A percentile compares a stretch with the other conserved stretches of the same genome.
These are phyloP conservation scores for Teleogryllus oceanicus DNA, from an alignment of 2,888 invertebrate species.

Conservation along the genomic window DNA sequence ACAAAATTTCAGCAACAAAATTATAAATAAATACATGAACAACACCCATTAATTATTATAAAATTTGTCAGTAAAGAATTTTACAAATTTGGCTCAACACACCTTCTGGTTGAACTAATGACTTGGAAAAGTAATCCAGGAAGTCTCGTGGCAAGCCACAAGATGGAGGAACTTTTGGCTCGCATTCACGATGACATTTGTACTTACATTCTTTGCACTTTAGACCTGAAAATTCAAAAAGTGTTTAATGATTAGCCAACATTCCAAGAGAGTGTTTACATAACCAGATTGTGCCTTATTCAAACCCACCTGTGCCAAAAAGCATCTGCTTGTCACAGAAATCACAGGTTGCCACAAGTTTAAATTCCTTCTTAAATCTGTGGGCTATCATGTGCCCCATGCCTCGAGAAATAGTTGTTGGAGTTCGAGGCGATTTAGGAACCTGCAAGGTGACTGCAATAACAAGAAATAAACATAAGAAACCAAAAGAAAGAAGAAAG, in stretches of 20 bases:
- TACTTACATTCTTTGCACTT: constrained; percentile 96
- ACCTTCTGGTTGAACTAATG: constrained; percentile 56
- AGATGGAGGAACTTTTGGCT: constrained; percentile 85
- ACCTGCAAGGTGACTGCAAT: constrained; percentile 53
- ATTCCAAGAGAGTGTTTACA: no score
- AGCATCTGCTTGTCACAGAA: constrained; percentile 86
- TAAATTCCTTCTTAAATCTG: constrained; percentile 84
- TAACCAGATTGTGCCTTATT: no score
- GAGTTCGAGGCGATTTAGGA: constrained; percentile 72
- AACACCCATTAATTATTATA: not conserved
- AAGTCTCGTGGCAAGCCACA: constrained; percentile 87
- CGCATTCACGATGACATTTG: constrained; percentile 84
- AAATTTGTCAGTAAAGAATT: not conserved
- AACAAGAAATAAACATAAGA: not conserved
- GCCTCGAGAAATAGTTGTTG: constrained; percentile 66
- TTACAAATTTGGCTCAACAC: constrained; percentile 34
- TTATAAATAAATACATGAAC: no score
- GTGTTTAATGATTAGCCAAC: no score
- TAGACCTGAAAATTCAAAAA: constrained; percentile 48
- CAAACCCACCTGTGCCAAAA: constrained; percentile 61
- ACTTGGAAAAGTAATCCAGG: constrained; percentile 65
- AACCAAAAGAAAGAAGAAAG: no score
- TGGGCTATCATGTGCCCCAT: constrained; percentile 90
- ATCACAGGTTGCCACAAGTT: constrained; percentile 84
- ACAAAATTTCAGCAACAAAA: no score